phyloP scores from a whole-genome alignment of 2,888 invertebrate genomes.

The Taphrorychus bicolor region DNA sequence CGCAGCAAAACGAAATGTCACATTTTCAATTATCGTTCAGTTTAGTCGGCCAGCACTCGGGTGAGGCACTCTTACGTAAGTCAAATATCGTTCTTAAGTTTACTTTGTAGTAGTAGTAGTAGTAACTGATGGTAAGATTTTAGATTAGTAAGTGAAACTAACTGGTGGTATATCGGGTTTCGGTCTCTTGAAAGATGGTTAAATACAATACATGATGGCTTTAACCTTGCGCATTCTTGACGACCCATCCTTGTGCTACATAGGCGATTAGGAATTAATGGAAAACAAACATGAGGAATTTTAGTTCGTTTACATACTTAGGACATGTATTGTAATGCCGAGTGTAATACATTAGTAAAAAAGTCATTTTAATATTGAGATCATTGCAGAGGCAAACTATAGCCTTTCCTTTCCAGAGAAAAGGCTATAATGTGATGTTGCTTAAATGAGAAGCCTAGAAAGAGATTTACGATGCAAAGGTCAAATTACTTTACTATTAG shows the following conservation, averaged over 20 bases:
- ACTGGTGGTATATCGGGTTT: background rate
- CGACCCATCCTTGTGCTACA: constrained; percentile 9
- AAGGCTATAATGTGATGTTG: too few relatives aligned
- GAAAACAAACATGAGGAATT: background rate
- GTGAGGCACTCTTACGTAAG: background rate
- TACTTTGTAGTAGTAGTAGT: background rate
- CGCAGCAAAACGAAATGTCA: background rate
- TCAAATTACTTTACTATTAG: too few relatives aligned
- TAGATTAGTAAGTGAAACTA: background rate
- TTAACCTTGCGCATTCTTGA: constrained; percentile 7
- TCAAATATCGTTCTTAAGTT: background rate
- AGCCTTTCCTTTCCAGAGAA: too few relatives aligned
- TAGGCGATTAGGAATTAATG: constrained; percentile 1
- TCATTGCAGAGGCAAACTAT: too few relatives aligned
- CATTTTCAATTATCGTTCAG: background rate
- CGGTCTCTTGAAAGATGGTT: background rate
- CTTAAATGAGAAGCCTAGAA: too few relatives aligned
- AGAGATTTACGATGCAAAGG: too few relatives aligned
- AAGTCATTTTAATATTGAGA: too few relatives aligned
- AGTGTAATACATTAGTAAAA: too few relatives aligned
- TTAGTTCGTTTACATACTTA: background rate
- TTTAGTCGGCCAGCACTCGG: background rate
- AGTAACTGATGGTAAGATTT: background rate
- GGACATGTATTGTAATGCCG: too few relatives aligned
- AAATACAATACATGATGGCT: background rate